Percentiles rank a stretch among this genome's conserved stretches.
Evolutionary conservation across 2,888 invertebrate species (phyloP).

Genomic region (Bellardia pandia): DNA sequence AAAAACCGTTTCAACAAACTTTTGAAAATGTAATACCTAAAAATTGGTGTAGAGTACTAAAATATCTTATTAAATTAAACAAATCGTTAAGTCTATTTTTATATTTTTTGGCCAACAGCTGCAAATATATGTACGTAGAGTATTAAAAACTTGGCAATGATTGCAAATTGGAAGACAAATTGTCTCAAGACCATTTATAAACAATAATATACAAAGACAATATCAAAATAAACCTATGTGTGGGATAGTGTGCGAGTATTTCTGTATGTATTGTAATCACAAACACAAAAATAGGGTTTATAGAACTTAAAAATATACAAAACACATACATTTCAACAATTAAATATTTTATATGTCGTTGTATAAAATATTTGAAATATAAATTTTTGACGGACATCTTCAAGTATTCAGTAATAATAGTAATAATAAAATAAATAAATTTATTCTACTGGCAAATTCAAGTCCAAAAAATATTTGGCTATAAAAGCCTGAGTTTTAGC

Average conservation of each 20-base stretch:
- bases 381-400: constrained; percentile 74
- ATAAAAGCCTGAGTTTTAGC: constrained; percentile 77
- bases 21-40: no score
- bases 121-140: not conserved
- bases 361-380: constrained; percentile 47
- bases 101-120: constrained; percentile 2
- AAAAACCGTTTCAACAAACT: no score
- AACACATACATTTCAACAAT: not conserved
- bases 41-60: no score
- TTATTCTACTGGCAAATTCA: constrained; percentile 37
- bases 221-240: not conserved
- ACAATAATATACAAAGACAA: constrained; percentile 3
- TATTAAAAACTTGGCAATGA: constrained; percentile 43
- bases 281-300: constrained; percentile 36
- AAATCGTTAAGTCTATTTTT: not conserved
- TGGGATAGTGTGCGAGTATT: not conserved
- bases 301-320: constrained; percentile 43
- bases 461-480: constrained; percentile 65
- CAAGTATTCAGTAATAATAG: constrained; percentile 42
- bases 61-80: not conserved
- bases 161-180: constrained; percentile 28
- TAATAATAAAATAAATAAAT: constrained; percentile 18
- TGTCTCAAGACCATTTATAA: constrained; percentile 48
- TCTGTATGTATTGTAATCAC: not conserved
- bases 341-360: not conserved